Percentiles rank a stretch among this genome's conserved stretches.
These are phyloP conservation scores for Oryzias celebensis DNA, from an alignment of 2,113 vertebrate genomes.

Conservation along the genomic window DNA sequence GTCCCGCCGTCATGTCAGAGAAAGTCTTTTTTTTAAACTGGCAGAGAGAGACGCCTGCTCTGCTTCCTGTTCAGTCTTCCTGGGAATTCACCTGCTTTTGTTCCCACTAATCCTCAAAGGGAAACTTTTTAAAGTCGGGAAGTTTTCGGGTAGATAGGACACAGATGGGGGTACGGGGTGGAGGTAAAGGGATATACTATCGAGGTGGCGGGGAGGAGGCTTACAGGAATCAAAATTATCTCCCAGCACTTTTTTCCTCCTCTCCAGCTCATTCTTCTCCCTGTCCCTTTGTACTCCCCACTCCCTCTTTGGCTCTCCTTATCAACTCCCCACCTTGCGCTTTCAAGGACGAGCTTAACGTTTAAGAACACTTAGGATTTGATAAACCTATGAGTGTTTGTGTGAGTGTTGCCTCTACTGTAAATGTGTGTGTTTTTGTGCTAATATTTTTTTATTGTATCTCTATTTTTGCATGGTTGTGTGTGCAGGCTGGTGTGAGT, in stretches of 20 bases:
- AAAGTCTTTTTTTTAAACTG: constrained; percentile 50
- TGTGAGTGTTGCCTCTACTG: constrained; percentile 8
- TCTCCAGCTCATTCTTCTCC: constrained; percentile 37
- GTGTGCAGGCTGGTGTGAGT: constrained; percentile 15
- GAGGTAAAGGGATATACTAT: constrained; percentile 60
- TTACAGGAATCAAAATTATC: constrained; percentile 68
- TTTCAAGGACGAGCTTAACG: constrained; percentile 69
- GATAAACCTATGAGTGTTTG: constrained; percentile 33
- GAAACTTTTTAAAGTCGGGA: constrained; percentile 70
- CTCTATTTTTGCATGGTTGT: constrained; percentile 13
- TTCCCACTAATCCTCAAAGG: constrained; percentile 67
- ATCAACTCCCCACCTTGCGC: constrained; percentile 69
- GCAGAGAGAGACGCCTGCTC: background rate
- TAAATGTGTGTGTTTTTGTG: constrained; percentile 13
- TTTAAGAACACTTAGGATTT: constrained; percentile 56
- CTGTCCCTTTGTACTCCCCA: constrained; percentile 32
- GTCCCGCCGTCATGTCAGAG: constrained; percentile 21
- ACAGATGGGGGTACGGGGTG: constrained; percentile 26
- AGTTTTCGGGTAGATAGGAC: constrained; percentile 58
- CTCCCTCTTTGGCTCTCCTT: constrained; percentile 41
- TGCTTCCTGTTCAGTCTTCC: constrained; percentile 24
- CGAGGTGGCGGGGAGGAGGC: constrained; percentile 51
- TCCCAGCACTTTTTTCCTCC: constrained; percentile 40
- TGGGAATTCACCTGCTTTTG: constrained; percentile 71
- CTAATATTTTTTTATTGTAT: constrained; percentile 19